A percentile compares a stretch with the other conserved stretches of the same genome.
These are phyloP conservation scores for Sitta europaea DNA, from an alignment of 2,113 vertebrate species.

Conservation along the genomic window DNA sequence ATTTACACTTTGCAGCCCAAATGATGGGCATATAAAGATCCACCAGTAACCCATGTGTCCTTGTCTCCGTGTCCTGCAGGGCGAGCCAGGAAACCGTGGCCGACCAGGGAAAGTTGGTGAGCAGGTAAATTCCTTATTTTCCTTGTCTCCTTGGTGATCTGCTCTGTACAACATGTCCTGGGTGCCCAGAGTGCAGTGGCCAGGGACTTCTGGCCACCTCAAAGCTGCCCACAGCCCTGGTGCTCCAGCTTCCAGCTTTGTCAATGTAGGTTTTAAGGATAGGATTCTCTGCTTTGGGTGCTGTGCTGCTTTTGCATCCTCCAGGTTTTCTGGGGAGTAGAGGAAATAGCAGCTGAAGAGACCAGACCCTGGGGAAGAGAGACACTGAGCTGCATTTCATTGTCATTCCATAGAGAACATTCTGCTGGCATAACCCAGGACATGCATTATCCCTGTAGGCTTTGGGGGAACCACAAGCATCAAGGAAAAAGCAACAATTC, in stretches of 20 bases:
- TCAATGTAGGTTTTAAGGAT: background rate
- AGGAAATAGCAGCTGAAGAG: background rate
- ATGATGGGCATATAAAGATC: background rate
- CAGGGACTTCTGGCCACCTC: background rate
- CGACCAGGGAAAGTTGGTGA: slow-evolving; percentile 87
- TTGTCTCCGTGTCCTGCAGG: slow-evolving; percentile 72
- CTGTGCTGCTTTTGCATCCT: background rate
- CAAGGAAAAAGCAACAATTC: background rate
- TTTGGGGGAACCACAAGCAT: slow-evolving; percentile 10
- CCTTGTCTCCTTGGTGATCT: background rate
- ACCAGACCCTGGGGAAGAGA: background rate
- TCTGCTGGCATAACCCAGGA: background rate
- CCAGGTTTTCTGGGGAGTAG: background rate
- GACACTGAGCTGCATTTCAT: background rate
- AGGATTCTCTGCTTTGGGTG: background rate
- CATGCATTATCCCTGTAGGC: background rate
- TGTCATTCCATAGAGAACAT: background rate
- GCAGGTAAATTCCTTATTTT: slow-evolving; percentile 75
- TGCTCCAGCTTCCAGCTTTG: background rate
- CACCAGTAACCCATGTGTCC: background rate
- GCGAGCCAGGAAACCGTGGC: slow-evolving; percentile 85
- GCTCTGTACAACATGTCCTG: background rate
- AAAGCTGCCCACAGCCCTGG: background rate
- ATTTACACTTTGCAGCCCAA: background rate
- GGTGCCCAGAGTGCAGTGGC: background rate